Conservation (phyloP, 2,113 vertebrate genomes). For the Uria aalge region DNA sequence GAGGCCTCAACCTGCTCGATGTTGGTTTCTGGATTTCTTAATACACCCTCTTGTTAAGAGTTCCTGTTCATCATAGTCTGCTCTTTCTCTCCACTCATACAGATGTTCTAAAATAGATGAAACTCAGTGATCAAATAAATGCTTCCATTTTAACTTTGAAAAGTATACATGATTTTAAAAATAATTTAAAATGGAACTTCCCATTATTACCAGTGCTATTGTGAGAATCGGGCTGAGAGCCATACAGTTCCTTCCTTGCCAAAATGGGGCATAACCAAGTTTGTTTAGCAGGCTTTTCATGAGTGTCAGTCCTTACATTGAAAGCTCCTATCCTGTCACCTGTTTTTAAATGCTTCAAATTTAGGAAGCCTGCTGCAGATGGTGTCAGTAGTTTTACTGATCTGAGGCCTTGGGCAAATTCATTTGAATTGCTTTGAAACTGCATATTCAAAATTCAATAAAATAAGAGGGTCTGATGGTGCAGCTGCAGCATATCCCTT, state of each 20-base stretch:
- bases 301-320: conserved; percentile 47
- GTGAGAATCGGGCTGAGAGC: background rate
- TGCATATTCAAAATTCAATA: conserved; percentile 79
- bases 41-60: background rate
- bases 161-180: background rate
- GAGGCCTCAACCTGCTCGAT: background rate
- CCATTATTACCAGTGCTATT: background rate
- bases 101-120: background rate
- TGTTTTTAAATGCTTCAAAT: conserved; percentile 75
- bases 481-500: conserved; percentile 75
- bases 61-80: background rate
- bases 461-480: conserved; percentile 76
- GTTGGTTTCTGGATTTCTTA: background rate
- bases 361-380: conserved; percentile 70
- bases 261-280: conserved; percentile 52
- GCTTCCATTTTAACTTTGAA: background rate
- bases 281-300: conserved; percentile 52
- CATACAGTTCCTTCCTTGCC: background rate
- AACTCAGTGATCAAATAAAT: background rate
- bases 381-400: conserved; percentile 70
- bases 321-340: conserved; percentile 75
- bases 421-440: conserved; percentile 79
- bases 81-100: background rate
- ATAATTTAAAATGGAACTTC: background rate
- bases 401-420: conserved; percentile 75